phyloP scores from a whole-genome alignment of 2,888 invertebrate genomes.

The Thymelicus sylvestris region DNA sequence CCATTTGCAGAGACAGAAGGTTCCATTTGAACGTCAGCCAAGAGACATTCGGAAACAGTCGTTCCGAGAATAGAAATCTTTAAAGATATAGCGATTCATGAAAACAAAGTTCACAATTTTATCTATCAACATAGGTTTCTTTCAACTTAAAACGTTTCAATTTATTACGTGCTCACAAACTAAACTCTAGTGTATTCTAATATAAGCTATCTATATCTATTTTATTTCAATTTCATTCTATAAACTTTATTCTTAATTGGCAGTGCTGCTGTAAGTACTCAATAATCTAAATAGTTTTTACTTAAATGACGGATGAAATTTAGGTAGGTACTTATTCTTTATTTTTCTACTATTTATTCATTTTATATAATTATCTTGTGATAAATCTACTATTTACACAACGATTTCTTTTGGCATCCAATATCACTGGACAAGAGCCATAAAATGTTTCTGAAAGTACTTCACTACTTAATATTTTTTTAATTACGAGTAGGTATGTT shows the following conservation, averaged over 20 bases:
- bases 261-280: conserved; percentile 73
- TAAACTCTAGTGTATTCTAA: conserved; percentile 52
- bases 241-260: conserved; percentile 68
- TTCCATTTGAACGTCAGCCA: conserved; percentile 59
- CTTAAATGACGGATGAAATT: conserved; percentile 46
- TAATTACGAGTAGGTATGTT: conserved; percentile 1
- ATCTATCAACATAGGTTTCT: background rate
- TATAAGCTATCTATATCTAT: conserved; percentile 50
- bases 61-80: background rate
- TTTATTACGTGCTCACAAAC: conserved; percentile 36
- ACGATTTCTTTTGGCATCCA: conserved; percentile 64
- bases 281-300: conserved; percentile 51
- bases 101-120: conserved; percentile 7
- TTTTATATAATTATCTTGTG: conserved; percentile 38
- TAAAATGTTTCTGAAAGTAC: conserved; percentile 40
- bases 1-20: conserved; percentile 49
- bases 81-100: background rate
- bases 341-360: conserved; percentile 33
- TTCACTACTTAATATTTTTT: conserved; percentile 12
- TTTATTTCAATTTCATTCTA: conserved; percentile 39
- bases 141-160: background rate
- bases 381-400: conserved; percentile 42
- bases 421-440: conserved; percentile 68
- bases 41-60: conserved; percentile 51
- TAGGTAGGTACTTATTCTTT: conserved; percentile 37